Evolutionary conservation across 2,888 invertebrate species (phyloP).

Genomic region (Polymixis flavicincta): DNA sequence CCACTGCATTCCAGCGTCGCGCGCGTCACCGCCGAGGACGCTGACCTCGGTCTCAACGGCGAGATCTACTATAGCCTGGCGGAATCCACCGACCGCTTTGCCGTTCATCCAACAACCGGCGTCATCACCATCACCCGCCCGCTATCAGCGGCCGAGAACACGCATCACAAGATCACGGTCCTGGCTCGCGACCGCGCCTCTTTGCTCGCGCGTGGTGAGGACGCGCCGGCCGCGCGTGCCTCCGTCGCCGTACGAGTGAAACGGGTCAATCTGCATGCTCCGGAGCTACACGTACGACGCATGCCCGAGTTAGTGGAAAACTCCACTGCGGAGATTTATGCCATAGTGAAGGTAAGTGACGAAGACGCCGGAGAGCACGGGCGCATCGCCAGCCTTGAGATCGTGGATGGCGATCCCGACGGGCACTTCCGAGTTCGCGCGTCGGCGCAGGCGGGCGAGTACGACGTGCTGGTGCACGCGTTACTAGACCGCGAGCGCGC

Average conservation of each 20-base stretch:
- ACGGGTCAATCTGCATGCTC: constrained; percentile 96
- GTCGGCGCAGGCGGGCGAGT: constrained; percentile 92
- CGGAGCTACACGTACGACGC: constrained; percentile 95
- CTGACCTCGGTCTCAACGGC: constrained; percentile 98
- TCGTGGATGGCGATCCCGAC: constrained; percentile 97
- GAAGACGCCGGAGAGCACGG: constrained; percentile 96
- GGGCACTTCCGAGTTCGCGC: constrained; percentile 95
- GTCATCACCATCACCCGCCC: constrained; percentile 95
- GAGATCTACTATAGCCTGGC: constrained; percentile 98
- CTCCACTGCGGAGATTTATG: constrained; percentile 96
- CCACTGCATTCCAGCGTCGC: constrained; percentile 95
- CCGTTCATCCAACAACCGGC: constrained; percentile 98
- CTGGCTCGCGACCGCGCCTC: constrained; percentile 96
- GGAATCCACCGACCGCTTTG: constrained; percentile 95
- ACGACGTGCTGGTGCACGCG: constrained; percentile 94
- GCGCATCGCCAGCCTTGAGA: constrained; percentile 94
- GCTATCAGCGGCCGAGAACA: constrained; percentile 93
- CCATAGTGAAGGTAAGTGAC: constrained; percentile 96
- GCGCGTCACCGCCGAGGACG: constrained; percentile 97
- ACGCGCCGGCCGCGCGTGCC: constrained; percentile 94
- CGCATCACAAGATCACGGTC: constrained; percentile 94
- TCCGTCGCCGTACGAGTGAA: constrained; percentile 94
- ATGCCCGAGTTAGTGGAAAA: constrained; percentile 95
- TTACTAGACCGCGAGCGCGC: constrained; percentile 94
- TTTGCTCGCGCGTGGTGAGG: constrained; percentile 84